A percentile compares a stretch with the other conserved stretches of the same genome.
Evolutionary conservation across 2,113 vertebrate genomes (phyloP).

Genomic region (Hemiprocne comata): DNA sequence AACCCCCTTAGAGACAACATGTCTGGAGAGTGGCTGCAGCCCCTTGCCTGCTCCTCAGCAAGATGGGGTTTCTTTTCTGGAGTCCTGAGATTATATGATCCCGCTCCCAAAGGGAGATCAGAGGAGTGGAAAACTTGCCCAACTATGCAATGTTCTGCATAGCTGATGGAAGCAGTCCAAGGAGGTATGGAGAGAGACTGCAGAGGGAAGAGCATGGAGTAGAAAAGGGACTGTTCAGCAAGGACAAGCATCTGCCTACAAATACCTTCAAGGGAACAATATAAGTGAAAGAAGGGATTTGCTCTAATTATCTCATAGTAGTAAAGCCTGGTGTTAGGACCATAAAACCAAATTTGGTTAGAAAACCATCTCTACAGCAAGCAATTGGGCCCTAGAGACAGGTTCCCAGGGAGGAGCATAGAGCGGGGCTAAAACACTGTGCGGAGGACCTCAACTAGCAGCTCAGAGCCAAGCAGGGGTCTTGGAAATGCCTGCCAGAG

Average conservation of each 20-base stretch:
- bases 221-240: neutral
- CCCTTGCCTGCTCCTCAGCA: neutral
- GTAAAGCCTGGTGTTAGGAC: neutral
- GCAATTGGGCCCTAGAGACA: neutral
- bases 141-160: neutral
- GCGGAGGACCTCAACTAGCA: neutral
- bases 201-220: rapidly evolving
- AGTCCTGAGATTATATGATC: neutral
- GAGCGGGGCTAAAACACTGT: neutral
- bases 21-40: neutral
- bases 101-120: neutral
- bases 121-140: neutral
- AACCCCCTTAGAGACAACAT: neutral
- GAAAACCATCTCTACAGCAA: neutral
- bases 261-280: neutral
- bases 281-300: neutral
- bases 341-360: neutral
- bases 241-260: neutral
- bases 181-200: neutral
- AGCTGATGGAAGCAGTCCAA: neutral
- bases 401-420: neutral
- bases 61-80: neutral
- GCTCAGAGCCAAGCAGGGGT: neutral
- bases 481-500: neutral
- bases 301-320: neutral